Conservation (phyloP, 2,888 invertebrate species). For the Electrophaes corylata region DNA sequence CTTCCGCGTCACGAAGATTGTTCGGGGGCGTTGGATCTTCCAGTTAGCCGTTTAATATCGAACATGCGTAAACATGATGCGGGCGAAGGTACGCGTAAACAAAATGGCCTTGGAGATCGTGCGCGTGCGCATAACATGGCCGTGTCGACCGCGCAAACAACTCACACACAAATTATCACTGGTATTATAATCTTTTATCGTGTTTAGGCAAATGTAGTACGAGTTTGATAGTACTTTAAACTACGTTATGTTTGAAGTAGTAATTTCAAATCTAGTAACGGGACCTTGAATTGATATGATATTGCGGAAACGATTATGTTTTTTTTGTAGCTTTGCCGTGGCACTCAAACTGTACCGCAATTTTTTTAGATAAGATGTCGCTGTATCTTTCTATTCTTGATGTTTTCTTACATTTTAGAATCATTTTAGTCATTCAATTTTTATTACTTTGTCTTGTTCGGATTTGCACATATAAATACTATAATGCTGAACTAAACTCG, state of each 20-base stretch:
- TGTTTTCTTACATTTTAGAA: background rate
- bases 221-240: constrained; percentile 44
- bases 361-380: background rate
- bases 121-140: constrained; percentile 61
- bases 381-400: background rate
- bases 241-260: constrained; percentile 36
- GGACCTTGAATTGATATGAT: constrained; percentile 44
- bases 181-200: constrained; percentile 67
- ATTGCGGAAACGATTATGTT: constrained; percentile 27
- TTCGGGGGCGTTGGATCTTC: constrained; percentile 44
- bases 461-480: constrained; percentile 1
- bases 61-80: constrained; percentile 67
- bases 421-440: background rate
- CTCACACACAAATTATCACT: constrained; percentile 57
- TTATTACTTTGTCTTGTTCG: background rate
- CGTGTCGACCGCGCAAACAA: constrained; percentile 60
- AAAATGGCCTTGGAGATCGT: constrained; percentile 75
- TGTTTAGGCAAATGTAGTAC: constrained; percentile 50
- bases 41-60: constrained; percentile 58
- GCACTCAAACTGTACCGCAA: background rate
- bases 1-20: constrained; percentile 38
- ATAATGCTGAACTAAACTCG: constrained; percentile 5
- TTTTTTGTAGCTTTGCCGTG: constrained; percentile 10
- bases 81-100: constrained; percentile 68
- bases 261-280: constrained; percentile 31